Base-by-base conservation (phyloP, 2,797 vertebrate species). In the Urophycis tenuis region DNA sequence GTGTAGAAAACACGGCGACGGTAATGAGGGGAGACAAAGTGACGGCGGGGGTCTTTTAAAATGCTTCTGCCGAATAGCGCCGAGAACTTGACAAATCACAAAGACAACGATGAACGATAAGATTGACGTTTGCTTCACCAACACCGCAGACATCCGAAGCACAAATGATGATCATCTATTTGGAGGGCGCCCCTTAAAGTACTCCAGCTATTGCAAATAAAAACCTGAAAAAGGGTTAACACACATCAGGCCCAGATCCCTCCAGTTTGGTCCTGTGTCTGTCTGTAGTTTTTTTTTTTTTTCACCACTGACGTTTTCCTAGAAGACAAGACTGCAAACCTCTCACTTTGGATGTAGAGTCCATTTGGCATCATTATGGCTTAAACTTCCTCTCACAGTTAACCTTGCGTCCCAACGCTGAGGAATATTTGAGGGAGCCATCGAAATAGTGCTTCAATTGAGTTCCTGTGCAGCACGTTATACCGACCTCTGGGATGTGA, bases 291-390 rank as follows among this genome's bases (percentile, higher is more conserved):
- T 39, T 2, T 39, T 39, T 36, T 36, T 36, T 36, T 9, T 36
- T 36, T 4, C 35, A 36, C 10, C 10, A 9, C 36, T 39, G 41
- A 45, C 41, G 15, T 15, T 45, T 17, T 4, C 12, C 41, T 45
- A 5, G 45, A 53, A 19, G 60, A 67, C 25, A 64, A 25, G 60
- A 67, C 25, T 5, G 41, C 41, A 17, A 45, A 45, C 12, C 41
- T 0, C 41, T 45, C 41, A 25, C 53, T 60, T 60, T 25, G 22
- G 53, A 60, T 25, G 53, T 36, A 12, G 71, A 34, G 76, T 85
- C 70, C 83, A 81, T 89, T 90, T 91, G 88, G 88, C 83, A 76
- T 91, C 49, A 71, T 29, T 89, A 91, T 92, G 89, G 91, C 91
- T 92, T 91, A 53, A 78, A 72, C 84, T 89, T 88, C 88, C 89